phyloP scores from a whole-genome alignment of 2,797 vertebrate genomes.

The Bradypodion pumilum region DNA sequence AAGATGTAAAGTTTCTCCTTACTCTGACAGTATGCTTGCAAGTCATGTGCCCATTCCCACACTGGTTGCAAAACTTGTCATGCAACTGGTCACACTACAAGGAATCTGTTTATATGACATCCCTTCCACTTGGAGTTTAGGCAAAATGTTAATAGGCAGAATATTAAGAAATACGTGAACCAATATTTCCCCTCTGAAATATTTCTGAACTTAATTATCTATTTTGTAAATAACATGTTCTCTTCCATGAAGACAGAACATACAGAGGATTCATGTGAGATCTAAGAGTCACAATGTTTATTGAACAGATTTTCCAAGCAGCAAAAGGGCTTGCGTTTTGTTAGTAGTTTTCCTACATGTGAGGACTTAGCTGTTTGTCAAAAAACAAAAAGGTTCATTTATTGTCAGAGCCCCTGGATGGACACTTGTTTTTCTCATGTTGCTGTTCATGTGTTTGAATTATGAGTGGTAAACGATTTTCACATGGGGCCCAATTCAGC shows the following conservation, averaged over 20 bases:
- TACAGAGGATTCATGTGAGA: conserved; percentile 9
- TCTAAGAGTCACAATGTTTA: not conserved
- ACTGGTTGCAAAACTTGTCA: too few species aligned
- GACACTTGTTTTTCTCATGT: conserved; percentile 16
- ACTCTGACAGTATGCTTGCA: too few species aligned
- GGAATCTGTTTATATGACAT: too few species aligned
- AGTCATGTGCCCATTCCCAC: too few species aligned
- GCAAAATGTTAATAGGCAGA: too few species aligned
- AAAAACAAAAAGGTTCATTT: conserved; percentile 2
- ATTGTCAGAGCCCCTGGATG: conserved; percentile 35
- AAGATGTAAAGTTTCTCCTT: too few species aligned
- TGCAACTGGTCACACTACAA: too few species aligned
- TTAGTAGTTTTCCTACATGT: not conserved
- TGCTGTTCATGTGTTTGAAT: conserved; percentile 41
- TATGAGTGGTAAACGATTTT: not conserved
- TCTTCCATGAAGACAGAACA: conserved; percentile 21
- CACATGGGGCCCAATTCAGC: conserved; percentile 14
- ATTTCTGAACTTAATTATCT: not conserved
- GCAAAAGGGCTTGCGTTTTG: conserved; percentile 25
- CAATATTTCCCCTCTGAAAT: not conserved
- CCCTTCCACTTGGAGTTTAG: too few species aligned
- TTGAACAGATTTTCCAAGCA: conserved; percentile 1
- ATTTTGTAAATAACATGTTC: not conserved
- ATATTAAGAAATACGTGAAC: not conserved
- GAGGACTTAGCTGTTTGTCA: conserved; percentile 7